phyloP scores from a whole-genome alignment of 2,797 vertebrate species.

The Sandelia bainsii region DNA sequence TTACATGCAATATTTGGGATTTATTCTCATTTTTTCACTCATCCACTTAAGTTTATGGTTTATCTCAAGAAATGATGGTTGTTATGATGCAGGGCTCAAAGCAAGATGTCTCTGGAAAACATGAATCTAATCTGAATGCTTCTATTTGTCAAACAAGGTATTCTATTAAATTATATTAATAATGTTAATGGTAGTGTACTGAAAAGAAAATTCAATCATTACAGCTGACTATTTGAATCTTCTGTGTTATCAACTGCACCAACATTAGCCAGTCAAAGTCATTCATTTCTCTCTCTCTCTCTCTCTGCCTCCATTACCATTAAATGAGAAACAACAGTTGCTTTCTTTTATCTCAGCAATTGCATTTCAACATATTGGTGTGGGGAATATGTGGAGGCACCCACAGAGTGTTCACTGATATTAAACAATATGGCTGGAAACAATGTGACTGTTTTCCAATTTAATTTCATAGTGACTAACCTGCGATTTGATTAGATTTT shows the following conservation, averaged over 20 bases:
- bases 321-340: slow-evolving; percentile 76
- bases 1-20: background rate
- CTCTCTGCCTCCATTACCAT: slow-evolving; percentile 59
- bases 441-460: slow-evolving; percentile 79
- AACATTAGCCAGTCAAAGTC: slow-evolving; percentile 52
- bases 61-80: slow-evolving; percentile 2
- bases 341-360: slow-evolving; percentile 80
- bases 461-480: slow-evolving; percentile 86
- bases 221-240: slow-evolving; percentile 45
- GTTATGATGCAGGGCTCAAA: slow-evolving; percentile 1
- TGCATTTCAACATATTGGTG: slow-evolving; percentile 79
- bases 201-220: slow-evolving; percentile 67
- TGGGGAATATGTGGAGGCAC: slow-evolving; percentile 72
- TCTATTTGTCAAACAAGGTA: slow-evolving; percentile 52
- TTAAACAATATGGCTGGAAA: slow-evolving; percentile 83
- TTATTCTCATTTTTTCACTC: background rate
- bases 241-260: slow-evolving; percentile 45
- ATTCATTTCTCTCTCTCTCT: slow-evolving; percentile 51
- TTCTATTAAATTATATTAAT: slow-evolving; percentile 55
- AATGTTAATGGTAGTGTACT: slow-evolving; percentile 38
- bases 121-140: slow-evolving; percentile 40
- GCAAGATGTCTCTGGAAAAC: slow-evolving; percentile 6
- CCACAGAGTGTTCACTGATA: slow-evolving; percentile 75
- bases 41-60: slow-evolving; percentile 7
- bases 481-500: slow-evolving; percentile 78